Percentiles rank a stretch among this genome's conserved stretches.
These are phyloP conservation scores for Bombus consobrinus DNA, from an alignment of 1,140 invertebrate genomes.

Conservation along the genomic window DNA sequence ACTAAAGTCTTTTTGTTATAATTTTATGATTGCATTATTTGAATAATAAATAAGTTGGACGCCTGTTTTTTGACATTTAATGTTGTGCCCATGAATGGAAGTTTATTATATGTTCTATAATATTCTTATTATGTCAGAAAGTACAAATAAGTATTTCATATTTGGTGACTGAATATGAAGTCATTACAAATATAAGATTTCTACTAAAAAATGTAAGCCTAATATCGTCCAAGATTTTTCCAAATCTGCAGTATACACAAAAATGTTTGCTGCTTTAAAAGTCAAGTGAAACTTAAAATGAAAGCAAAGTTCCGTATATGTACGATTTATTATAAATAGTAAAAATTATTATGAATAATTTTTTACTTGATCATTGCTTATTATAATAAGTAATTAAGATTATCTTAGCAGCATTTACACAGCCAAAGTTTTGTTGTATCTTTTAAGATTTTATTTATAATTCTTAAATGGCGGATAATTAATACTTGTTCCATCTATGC, in stretches of 20 bases:
- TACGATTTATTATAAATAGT: slow-evolving; percentile 28
- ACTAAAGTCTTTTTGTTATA: slow-evolving; percentile 34
- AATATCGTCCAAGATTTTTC: slow-evolving; percentile 56
- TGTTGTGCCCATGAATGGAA: slow-evolving; percentile 29
- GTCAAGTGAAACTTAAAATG: slow-evolving; percentile 36
- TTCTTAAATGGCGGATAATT: slow-evolving; percentile 36
- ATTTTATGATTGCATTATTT: slow-evolving; percentile 43
- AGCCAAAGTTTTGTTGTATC: slow-evolving; percentile 60
- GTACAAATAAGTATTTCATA: slow-evolving; percentile 66
- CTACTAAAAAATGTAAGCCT: slow-evolving; percentile 59
- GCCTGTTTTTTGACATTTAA: slow-evolving; percentile 28
- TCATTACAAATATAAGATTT: slow-evolving; percentile 60
- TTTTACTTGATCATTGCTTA: slow-evolving; percentile 41
- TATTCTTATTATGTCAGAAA: slow-evolving; percentile 60
- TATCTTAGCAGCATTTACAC: slow-evolving; percentile 42
- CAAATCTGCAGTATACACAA: slow-evolving; percentile 55
- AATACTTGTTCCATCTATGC: slow-evolving; percentile 47
- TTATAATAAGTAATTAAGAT: slow-evolving; percentile 24
- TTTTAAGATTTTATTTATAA: slow-evolving; percentile 49
- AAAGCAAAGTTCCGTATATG: slow-evolving; percentile 27
- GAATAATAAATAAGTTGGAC: slow-evolving; percentile 36
- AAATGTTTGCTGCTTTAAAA: slow-evolving; percentile 53
- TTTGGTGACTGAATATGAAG: slow-evolving; percentile 53
- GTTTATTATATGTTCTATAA: slow-evolving; percentile 50
- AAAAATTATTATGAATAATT: slow-evolving; percentile 31